These are phyloP conservation scores for Crocuta crocuta DNA, from an alignment of 2,113 vertebrate genomes.

Conservation along the genomic window DNA sequence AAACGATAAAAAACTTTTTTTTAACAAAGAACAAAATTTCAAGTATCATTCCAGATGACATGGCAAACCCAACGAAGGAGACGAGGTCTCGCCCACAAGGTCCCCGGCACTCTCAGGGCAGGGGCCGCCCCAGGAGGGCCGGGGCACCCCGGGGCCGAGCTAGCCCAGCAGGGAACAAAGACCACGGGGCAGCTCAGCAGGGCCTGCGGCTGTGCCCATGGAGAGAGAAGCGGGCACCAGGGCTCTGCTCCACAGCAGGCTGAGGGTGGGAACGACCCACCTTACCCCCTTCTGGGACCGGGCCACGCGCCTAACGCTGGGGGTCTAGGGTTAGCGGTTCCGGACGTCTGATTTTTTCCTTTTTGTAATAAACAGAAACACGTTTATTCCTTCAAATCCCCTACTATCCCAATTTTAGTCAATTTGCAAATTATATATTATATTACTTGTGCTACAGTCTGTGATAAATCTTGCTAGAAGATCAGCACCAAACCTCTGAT, in stretches of 20 bases:
- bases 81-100: constrained; percentile 1
- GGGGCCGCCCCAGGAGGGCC: background rate
- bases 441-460: constrained; percentile 82
- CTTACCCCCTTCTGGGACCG: background rate
- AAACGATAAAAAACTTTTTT: constrained; percentile 78
- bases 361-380: constrained; percentile 53
- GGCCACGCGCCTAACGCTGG: background rate
- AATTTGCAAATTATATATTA: constrained; percentile 78
- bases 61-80: constrained; percentile 77
- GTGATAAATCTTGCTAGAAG: constrained; percentile 71
- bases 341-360: background rate
- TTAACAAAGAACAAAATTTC: constrained; percentile 80
- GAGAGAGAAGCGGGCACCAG: background rate
- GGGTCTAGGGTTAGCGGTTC: background rate
- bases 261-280: background rate
- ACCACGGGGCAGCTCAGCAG: fast-evolving
- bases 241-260: background rate
- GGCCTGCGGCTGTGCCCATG: background rate
- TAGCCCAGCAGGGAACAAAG: background rate
- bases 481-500: constrained; percentile 81
- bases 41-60: constrained; percentile 88
- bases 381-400: constrained; percentile 75
- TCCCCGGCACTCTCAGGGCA: background rate
- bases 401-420: constrained; percentile 78
- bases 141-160: too few species aligned